These are phyloP conservation scores for Rhagium mordax DNA, from an alignment of 2,888 invertebrate genomes.

Conservation along the genomic window DNA sequence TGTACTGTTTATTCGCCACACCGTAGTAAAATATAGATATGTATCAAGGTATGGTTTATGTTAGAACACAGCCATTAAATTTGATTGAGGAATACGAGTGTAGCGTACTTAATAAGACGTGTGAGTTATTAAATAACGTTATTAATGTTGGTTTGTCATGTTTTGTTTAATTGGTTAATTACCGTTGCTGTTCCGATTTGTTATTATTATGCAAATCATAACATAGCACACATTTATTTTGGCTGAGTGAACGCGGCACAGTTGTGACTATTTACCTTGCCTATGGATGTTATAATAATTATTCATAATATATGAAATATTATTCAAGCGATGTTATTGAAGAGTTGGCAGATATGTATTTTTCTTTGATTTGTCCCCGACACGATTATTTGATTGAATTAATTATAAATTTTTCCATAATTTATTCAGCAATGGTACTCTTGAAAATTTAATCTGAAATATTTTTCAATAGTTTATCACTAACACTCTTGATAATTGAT, in stretches of 20 bases:
- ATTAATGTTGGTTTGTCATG: conserved; percentile 28
- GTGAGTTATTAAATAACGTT: conserved; percentile 21
- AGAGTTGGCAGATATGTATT: too few relatives aligned
- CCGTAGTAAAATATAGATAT: conserved; percentile 24
- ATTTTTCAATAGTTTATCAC: too few relatives aligned
- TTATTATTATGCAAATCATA: conserved; percentile 10
- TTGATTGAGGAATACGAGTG: conserved; percentile 28
- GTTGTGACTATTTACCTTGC: background rate
- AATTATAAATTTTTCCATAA: too few relatives aligned
- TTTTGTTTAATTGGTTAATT: conserved; percentile 26
- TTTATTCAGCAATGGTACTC: too few relatives aligned
- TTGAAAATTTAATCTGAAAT: too few relatives aligned
- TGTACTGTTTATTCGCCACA: conserved; percentile 27
- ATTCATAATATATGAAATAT: too few relatives aligned
- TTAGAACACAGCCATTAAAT: conserved; percentile 28
- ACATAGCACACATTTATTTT: background rate
- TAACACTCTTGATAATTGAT: too few relatives aligned
- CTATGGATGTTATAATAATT: too few relatives aligned
- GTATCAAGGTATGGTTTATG: conserved; percentile 29
- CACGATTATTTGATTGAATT: too few relatives aligned
- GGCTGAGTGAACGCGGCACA: background rate
- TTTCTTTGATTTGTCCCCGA: too few relatives aligned
- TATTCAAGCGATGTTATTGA: too few relatives aligned
- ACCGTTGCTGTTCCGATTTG: conserved; percentile 6
- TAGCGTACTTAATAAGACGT: conserved; percentile 16